Evolutionary conservation across 2,888 invertebrate genomes (phyloP).

Genomic region (Drosophila antonietae): DNA sequence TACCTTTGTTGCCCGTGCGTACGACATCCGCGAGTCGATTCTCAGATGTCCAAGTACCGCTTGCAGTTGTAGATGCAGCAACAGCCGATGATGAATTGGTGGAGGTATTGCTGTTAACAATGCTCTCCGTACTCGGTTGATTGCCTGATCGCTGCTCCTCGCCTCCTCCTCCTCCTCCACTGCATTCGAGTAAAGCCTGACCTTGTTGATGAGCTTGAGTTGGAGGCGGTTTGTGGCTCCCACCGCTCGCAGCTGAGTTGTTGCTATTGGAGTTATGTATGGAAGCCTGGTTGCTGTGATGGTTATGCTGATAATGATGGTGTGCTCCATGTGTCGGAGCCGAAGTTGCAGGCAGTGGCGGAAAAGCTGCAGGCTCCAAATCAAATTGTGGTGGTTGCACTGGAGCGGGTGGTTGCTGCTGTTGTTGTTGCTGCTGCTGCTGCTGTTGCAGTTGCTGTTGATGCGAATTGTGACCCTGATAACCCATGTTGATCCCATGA

Average conservation of each 20-base stretch:
- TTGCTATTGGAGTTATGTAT: conserved; percentile 52
- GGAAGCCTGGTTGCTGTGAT: conserved; percentile 51
- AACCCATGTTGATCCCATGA: conserved; percentile 58
- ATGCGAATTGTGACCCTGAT: conserved; percentile 73
- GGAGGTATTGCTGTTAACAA: conserved; percentile 72
- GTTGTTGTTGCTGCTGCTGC: conserved; percentile 80
- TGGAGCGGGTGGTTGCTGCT: conserved; percentile 77
- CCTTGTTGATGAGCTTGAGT: conserved; percentile 76
- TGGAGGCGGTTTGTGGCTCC: conserved; percentile 47
- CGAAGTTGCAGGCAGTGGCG: conserved; percentile 89
- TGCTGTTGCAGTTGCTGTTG: conserved; percentile 73
- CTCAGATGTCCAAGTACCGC: conserved; percentile 85
- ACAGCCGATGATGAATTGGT: conserved; percentile 27
- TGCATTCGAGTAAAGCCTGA: conserved; percentile 27
- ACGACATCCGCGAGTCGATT: conserved; percentile 92
- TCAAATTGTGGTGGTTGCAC: conserved; percentile 89
- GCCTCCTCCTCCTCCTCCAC: conserved; percentile 7
- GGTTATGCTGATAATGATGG: conserved; percentile 34
- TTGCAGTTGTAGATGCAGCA: conserved; percentile 9
- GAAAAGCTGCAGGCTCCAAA: conserved; percentile 91
- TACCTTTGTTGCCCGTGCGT: conserved; percentile 83
- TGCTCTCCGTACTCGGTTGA: conserved; percentile 59
- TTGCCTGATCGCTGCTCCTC: conserved; percentile 60
- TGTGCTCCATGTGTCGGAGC: conserved; percentile 55
- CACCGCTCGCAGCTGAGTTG: conserved; percentile 40